Base-by-base conservation (phyloP, 2,888 invertebrate genomes). In the Drosophila robusta region DNA sequence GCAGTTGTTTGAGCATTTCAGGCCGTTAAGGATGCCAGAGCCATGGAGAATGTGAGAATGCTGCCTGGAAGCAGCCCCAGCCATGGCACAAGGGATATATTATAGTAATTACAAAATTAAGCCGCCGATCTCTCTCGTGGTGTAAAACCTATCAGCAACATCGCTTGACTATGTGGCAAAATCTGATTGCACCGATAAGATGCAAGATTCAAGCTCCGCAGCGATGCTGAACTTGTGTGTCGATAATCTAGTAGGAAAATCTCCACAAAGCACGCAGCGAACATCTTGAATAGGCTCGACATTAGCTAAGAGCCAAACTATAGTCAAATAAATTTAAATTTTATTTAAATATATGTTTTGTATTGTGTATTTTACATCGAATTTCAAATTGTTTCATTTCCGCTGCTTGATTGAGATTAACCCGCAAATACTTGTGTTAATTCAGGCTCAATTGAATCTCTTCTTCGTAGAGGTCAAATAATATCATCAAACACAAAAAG, bases 21-120 rank as follows among this genome's bases (percentile, higher is more conserved):
- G 74, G 66, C 69, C 62, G 80, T 86, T 80, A 80, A 83, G 80
- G 80, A 86, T 86, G 87, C 87, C 63, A 52, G 69, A 52, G 70
- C 22, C 62, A 46, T 58, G 61, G 63, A 42, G 49, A 69, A 74
- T 80, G 81, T 75, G 73, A 75, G 73, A 75, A 77, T 72, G 73
- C 46, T 67, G 78, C 63, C 70, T 69, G 80, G 46, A 44, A 70
- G 58, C 49, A 12, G 18, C 16, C 34, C 46, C 41, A 44, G 47
- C 46, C 36, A 32, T 41, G 46, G 39, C 62, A 67, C 64, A 54
- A 64, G 54, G 55, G 66, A 70, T 81, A 78, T 75, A 87, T 82
- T 87, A 82, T 75, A 81, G 82, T 81, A 87, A 82, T 82, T 82
- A 87, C 85, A 85, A 84, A 87, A 87, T 83, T 80, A 87, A 87